Base-by-base conservation (phyloP, 2,888 invertebrate genomes). In the Andrena marginata region DNA sequence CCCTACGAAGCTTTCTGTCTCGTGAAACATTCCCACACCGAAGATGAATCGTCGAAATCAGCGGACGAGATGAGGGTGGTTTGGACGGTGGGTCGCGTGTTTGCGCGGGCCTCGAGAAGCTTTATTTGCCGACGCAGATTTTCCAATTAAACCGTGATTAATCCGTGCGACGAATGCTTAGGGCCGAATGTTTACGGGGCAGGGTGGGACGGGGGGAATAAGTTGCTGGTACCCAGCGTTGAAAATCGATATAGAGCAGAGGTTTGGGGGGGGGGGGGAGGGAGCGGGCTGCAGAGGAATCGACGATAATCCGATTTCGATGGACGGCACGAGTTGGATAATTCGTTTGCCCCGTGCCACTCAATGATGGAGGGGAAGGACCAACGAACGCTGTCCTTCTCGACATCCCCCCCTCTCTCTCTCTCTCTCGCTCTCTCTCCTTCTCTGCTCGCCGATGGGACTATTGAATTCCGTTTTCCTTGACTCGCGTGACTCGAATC, bases 101-200 rank as follows among this genome's bases (percentile, higher is more conserved):
- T 85, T 85, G 79, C 77, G 42, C 77, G 73, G 62, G 59, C 71
- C 49, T 59, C 67, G 59, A 69, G 69, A 56, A 51, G 68, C 77
- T 82, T 84, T 89, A 85, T 88, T 87, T 89, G 77, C 83, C 79
- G 77, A 73, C 72, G 74, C 86, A 87, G 88, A 87, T 89, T 89
- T 89, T 89, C 87, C 88, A 90, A 90, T 90, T 90, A 89, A 87
- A 86, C 77, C 59, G 85, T 83, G 87, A 90, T 90, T 89, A 88
- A 88, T 88, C 87, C 85, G 16, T 77, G 74, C 70, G 82, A 86
- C 84, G 84, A 80, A 75, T 84, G 77, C 82, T 74, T 60, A 82
- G 77, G 68, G 56, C 60, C 74, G 63, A 78, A 79, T 87, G 86
- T 89, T 89, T 87, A 85, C 87, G 65, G 60, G 67, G 69, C 70